These are phyloP conservation scores for Actinia equina DNA, from an alignment of 64 coral and sea anemone genomes.

Conservation along the genomic window DNA sequence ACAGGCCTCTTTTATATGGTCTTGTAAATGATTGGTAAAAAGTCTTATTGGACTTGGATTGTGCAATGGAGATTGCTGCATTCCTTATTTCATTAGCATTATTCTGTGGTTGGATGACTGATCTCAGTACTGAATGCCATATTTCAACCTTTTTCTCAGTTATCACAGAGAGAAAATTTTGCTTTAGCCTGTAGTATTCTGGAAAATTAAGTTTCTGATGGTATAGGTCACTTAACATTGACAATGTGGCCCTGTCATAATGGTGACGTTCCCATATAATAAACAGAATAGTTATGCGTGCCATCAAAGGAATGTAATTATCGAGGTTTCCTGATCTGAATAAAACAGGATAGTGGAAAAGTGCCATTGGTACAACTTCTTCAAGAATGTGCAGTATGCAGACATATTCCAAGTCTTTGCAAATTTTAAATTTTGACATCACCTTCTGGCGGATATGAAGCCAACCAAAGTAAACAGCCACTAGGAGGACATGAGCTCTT, in stretches of 20 bases:
- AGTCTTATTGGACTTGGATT: conserved; percentile 4
- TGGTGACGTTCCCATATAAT: conserved; percentile 68
- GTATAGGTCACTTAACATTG: conserved; percentile 59
- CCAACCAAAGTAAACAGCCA: conserved; percentile 47
- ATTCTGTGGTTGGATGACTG: conserved; percentile 19
- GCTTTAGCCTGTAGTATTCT: conserved; percentile 48
- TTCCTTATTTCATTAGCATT: conserved; percentile 44
- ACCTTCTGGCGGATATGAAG: conserved; percentile 8
- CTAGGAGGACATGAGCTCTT: background rate
- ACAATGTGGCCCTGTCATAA: conserved; percentile 55
- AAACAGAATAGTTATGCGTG: conserved; percentile 52
- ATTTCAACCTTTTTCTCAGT: conserved; percentile 77
- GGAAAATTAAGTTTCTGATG: conserved; percentile 51
- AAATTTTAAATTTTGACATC: conserved; percentile 15
- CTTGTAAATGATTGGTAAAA: conserved; percentile 30
- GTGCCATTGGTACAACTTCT: conserved; percentile 41
- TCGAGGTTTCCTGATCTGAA: conserved; percentile 52
- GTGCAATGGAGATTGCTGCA: conserved; percentile 34
- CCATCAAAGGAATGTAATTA: conserved; percentile 34
- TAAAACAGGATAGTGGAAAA: conserved; percentile 52
- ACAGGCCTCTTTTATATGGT: conserved; percentile 34
- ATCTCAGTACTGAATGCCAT: conserved; percentile 51
- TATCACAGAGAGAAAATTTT: conserved; percentile 28
- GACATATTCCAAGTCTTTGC: conserved; percentile 26
- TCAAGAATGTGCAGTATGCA: conserved; percentile 31